A percentile compares a stretch with the other conserved stretches of the same genome.
Evolutionary conservation across 2,888 invertebrate genomes (phyloP).

Genomic region (Hartigia nigra): DNA sequence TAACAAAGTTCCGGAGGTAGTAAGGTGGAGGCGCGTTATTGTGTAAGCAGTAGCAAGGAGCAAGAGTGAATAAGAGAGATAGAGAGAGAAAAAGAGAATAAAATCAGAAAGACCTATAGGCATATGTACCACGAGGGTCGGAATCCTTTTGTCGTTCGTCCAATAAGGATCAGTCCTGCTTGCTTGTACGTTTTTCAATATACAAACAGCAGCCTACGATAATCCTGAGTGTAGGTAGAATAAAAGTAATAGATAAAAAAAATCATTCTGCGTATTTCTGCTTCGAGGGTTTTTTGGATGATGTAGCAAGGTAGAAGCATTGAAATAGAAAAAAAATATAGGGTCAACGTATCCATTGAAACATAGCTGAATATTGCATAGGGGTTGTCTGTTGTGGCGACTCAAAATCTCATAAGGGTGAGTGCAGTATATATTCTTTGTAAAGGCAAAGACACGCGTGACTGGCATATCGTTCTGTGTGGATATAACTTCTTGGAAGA

Average conservation of each 20-base stretch:
- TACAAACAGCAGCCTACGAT: neutral
- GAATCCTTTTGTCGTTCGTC: neutral
- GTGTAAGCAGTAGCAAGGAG: neutral
- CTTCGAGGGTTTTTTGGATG: neutral
- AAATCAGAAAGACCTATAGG: neutral
- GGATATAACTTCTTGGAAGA: neutral
- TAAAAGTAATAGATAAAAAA: neutral
- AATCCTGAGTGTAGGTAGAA: neutral
- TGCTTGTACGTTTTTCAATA: neutral
- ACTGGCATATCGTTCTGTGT: neutral
- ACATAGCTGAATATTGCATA: neutral
- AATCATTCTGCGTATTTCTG: neutral
- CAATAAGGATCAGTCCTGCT: neutral
- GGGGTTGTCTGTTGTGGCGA: neutral
- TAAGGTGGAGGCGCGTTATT: neutral
- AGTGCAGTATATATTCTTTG: neutral
- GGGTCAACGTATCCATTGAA: neutral
- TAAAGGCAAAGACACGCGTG: neutral
- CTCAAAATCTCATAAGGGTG: neutral
- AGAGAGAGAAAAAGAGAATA: neutral
- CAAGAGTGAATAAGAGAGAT: neutral
- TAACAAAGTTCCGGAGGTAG: neutral
- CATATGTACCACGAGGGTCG: neutral
- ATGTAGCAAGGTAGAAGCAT: neutral
- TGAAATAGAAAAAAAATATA: neutral